Evolutionary conservation across 2,797 vertebrate genomes (phyloP).

Genomic region (Cyprinella venusta): DNA sequence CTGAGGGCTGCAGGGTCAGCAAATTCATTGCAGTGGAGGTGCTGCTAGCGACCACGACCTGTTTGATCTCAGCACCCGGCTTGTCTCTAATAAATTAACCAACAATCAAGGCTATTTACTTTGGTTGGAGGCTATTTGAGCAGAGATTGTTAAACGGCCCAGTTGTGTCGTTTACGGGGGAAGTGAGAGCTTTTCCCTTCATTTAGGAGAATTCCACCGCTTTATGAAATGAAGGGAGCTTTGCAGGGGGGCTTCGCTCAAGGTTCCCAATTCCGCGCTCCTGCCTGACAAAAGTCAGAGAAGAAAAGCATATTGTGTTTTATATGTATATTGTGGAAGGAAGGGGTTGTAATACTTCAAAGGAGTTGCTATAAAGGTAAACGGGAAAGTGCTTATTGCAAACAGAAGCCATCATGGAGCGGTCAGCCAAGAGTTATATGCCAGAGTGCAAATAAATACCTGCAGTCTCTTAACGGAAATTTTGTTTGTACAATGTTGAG

Average conservation of each 20-base stretch:
- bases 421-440: slow-evolving; percentile 59
- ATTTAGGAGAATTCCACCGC: slow-evolving; percentile 64
- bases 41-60: slow-evolving; percentile 69
- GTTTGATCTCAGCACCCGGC: slow-evolving; percentile 78
- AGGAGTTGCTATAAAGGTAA: slow-evolving; percentile 67
- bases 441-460: slow-evolving; percentile 30
- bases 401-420: slow-evolving; percentile 73
- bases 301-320: slow-evolving; percentile 69
- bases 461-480: not conserved
- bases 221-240: slow-evolving; percentile 71
- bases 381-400: slow-evolving; percentile 70
- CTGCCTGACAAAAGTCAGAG: slow-evolving; percentile 71
- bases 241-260: slow-evolving; percentile 69
- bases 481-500: not conserved
- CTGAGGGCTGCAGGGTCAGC: slow-evolving; percentile 72
- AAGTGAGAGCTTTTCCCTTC: slow-evolving; percentile 71
- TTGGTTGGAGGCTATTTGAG: slow-evolving; percentile 73
- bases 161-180: slow-evolving; percentile 77
- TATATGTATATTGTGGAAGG: slow-evolving; percentile 73
- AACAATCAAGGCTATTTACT: slow-evolving; percentile 74
- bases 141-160: slow-evolving; percentile 76
- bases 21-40: slow-evolving; percentile 77
- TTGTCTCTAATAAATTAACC: slow-evolving; percentile 80
- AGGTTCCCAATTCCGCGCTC: slow-evolving; percentile 65
- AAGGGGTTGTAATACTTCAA: slow-evolving; percentile 71